Conservation (phyloP, 2,888 invertebrate genomes). For the Carpatolechia fugitivella region DNA sequence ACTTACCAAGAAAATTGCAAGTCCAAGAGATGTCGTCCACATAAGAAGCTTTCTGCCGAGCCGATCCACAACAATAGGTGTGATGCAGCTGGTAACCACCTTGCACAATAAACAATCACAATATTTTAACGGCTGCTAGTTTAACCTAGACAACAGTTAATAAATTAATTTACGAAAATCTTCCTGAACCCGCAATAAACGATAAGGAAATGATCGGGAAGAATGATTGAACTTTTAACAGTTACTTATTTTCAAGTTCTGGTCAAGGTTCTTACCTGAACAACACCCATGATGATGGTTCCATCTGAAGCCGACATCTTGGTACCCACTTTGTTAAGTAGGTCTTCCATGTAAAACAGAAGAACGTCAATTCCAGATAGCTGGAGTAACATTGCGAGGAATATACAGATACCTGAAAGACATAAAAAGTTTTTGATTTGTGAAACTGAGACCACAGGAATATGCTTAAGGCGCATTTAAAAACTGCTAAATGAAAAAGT, state of each 20-base stretch:
- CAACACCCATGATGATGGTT: constrained; percentile 84
- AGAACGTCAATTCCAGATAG: constrained; percentile 89
- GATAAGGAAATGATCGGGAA: too few species aligned
- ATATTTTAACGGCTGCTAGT: too few species aligned
- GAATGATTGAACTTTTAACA: too few species aligned
- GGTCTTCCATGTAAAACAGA: constrained; percentile 86
- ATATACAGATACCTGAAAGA: constrained; percentile 79
- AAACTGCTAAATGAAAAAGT: too few species aligned
- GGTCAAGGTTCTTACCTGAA: constrained; percentile 53
- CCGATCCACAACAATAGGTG: constrained; percentile 87
- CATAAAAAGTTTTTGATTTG: neutral
- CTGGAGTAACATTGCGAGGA: constrained; percentile 89
- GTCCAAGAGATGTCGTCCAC: constrained; percentile 84
- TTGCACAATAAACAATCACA: constrained; percentile 52
- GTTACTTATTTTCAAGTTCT: too few species aligned
- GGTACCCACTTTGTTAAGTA: constrained; percentile 84
- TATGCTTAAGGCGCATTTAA: too few species aligned
- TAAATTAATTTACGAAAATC: too few species aligned
- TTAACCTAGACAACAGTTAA: too few species aligned
- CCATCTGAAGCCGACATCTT: constrained; percentile 81
- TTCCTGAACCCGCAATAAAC: too few species aligned
- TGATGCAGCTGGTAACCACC: constrained; percentile 84
- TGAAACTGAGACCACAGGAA: neutral
- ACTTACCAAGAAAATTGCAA: constrained; percentile 81
- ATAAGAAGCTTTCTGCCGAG: constrained; percentile 87